Evolutionary conservation across 2,888 invertebrate genomes (phyloP).

Genomic region (Pachydiplax longipennis): DNA sequence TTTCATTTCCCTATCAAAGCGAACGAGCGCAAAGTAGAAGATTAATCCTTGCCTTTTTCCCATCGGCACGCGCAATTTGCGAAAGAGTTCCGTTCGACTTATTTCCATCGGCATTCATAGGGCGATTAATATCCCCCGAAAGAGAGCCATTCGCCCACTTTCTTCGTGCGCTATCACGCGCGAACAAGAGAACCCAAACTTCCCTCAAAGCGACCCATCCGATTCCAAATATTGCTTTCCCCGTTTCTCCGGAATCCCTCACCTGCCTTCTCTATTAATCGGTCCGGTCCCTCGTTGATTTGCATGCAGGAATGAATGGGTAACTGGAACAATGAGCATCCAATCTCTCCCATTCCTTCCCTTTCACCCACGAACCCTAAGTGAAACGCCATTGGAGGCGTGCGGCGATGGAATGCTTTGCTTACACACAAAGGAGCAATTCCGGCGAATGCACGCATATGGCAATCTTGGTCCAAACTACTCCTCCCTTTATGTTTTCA

Average conservation of each 20-base stretch:
- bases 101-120: neutral
- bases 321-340: conserved; percentile 30
- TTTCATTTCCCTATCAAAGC: too few species aligned
- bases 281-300: neutral
- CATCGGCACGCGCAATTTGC: neutral
- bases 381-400: neutral
- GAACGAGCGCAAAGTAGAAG: too few species aligned
- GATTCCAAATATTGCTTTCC: neutral
- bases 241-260: neutral
- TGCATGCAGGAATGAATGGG: conserved; percentile 36
- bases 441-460: neutral
- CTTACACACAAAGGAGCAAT: conserved; percentile 11
- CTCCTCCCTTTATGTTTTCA: neutral
- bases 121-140: neutral
- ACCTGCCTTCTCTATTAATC: neutral
- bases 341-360: conserved; percentile 4
- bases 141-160: neutral
- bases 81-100: neutral
- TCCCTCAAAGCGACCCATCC: neutral
- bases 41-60: neutral
- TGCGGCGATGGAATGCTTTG: neutral
- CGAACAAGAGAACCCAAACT: neutral
- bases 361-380: neutral
- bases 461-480: neutral
- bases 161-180: neutral